These are phyloP conservation scores for Actenoides hombroni DNA, from an alignment of 2,113 vertebrate genomes.

Conservation along the genomic window DNA sequence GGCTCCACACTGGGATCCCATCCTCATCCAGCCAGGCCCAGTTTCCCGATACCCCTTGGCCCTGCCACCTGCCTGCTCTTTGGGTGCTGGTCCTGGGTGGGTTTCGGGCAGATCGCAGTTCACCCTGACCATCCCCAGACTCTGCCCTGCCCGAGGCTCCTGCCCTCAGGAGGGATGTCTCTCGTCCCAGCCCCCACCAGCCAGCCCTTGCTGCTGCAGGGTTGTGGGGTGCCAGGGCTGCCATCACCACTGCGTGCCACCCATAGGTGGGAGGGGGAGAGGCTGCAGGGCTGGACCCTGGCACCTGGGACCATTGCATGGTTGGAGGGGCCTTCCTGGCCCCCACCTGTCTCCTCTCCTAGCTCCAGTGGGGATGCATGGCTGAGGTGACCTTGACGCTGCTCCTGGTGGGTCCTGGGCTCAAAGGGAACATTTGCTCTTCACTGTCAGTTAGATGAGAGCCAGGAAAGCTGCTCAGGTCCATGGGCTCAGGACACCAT, in stretches of 20 bases:
- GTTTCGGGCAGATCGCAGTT: neutral
- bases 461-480: neutral
- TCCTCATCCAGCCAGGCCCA: neutral
- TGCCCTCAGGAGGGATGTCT: neutral
- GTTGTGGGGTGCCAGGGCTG: neutral
- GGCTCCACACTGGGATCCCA: neutral
- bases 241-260: fast-evolving
- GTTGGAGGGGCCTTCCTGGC: neutral
- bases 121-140: neutral
- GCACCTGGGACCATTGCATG: fast-evolving
- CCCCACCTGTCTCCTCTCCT: neutral
- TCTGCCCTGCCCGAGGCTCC: fast-evolving
- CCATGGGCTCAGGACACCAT: fast-evolving
- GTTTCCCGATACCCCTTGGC: neutral
- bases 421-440: neutral
- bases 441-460: neutral
- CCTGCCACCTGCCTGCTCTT: fast-evolving
- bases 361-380: fast-evolving
- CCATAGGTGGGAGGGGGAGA: neutral
- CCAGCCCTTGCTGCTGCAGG: neutral
- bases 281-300: fast-evolving
- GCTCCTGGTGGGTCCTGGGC: fast-evolving
- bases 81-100: neutral
- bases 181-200: neutral
- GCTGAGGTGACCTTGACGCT: constrained; percentile 41